A percentile compares a stretch with the other conserved stretches of the same genome.
These are phyloP conservation scores for Drosophila emarginata DNA, from an alignment of 2,888 invertebrate species.

Conservation along the genomic window DNA sequence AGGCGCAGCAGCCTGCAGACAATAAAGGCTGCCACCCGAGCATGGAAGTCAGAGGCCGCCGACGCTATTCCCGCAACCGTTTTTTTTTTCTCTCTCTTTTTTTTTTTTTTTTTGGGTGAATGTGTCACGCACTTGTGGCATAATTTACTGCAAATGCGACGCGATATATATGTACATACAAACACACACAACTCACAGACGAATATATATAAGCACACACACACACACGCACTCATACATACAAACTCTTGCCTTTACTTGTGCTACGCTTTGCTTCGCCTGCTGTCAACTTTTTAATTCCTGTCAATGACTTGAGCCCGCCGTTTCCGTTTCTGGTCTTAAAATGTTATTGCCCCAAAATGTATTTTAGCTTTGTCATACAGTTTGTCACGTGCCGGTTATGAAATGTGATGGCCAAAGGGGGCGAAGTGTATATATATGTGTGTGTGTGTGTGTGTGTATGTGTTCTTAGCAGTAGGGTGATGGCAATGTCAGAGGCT, in stretches of 20 bases:
- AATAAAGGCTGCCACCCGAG: conserved; percentile 52
- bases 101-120: conserved; percentile 26
- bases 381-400: conserved; percentile 42
- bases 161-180: conserved; percentile 47
- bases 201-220: not conserved
- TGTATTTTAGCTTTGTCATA: conserved; percentile 33
- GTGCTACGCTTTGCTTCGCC: not conserved
- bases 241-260: not conserved
- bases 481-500: not conserved
- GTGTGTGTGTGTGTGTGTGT: not conserved
- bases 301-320: conserved; percentile 70
- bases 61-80: not conserved
- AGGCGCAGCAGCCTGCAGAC: conserved; percentile 66
- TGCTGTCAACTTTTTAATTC: conserved; percentile 74
- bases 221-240: not conserved
- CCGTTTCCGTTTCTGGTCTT: conserved; percentile 37
- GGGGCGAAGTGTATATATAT: not conserved
- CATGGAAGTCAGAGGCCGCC: conserved; percentile 9
- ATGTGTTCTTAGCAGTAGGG: not conserved
- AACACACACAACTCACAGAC: conserved; percentile 26
- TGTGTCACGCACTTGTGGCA: conserved; percentile 75
- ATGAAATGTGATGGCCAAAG: conserved; percentile 31
- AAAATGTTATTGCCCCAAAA: conserved; percentile 20
- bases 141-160: conserved; percentile 67
- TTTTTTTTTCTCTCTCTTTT: not conserved